These are phyloP conservation scores for Triplophysa siluroides DNA, from an alignment of 2,113 vertebrate species.

Conservation along the genomic window DNA sequence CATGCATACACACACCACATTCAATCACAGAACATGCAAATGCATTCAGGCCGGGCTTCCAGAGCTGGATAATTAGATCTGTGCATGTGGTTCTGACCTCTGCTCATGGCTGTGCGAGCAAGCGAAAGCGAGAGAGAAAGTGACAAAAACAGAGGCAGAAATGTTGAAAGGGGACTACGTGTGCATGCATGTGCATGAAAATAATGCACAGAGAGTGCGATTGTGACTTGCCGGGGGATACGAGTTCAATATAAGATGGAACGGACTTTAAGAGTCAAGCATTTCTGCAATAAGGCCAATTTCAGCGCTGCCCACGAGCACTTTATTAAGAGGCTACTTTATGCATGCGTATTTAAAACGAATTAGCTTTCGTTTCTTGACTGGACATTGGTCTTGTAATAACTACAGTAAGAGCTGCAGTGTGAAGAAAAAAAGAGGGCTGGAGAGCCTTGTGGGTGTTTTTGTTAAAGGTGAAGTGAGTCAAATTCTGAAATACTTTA, in stretches of 20 bases:
- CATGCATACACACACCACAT: neutral
- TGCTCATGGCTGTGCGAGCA: constrained; percentile 59
- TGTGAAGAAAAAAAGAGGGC: neutral
- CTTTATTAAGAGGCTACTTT: neutral
- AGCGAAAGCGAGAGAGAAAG: constrained; percentile 38
- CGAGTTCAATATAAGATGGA: constrained; percentile 57
- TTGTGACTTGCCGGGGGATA: constrained; percentile 50
- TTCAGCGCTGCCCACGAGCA: constrained; percentile 4
- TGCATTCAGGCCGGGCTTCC: constrained; percentile 67
- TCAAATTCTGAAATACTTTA: no score
- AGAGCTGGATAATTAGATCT: constrained; percentile 74
- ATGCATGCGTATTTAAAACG: neutral
- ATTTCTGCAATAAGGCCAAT: constrained; percentile 50
- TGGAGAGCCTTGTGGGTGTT: neutral
- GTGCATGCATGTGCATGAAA: constrained; percentile 43
- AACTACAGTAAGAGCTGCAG: constrained; percentile 39
- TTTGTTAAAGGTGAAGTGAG: neutral
- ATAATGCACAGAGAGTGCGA: constrained; percentile 48
- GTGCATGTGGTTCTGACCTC: constrained; percentile 71
- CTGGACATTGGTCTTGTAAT: neutral
- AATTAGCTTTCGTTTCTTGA: constrained; percentile 15
- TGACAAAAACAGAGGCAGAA: constrained; percentile 58
- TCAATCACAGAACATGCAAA: constrained; percentile 47
- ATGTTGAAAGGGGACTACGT: constrained; percentile 27
- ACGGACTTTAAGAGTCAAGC: constrained; percentile 51